Evolutionary conservation across 2,797 vertebrate genomes (phyloP).

Genomic region (Squalus acanthias): DNA sequence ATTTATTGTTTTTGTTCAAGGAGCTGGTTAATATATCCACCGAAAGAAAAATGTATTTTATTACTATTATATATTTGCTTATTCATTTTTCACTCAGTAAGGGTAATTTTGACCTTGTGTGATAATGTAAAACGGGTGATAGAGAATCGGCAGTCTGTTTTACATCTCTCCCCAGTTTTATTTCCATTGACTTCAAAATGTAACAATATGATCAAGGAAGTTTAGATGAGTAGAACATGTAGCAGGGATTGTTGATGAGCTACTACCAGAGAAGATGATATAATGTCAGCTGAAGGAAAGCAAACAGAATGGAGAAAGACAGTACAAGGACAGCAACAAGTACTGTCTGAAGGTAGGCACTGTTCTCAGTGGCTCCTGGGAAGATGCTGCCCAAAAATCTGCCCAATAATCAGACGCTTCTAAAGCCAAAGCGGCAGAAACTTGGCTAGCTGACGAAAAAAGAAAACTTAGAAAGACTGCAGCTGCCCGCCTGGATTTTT

Average conservation of each 20-base stretch:
- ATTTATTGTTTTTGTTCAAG: background rate
- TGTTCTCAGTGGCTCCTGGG: background rate
- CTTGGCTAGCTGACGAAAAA: background rate
- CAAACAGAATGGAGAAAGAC: background rate
- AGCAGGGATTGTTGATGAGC: background rate
- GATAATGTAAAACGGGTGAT: background rate
- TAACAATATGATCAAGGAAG: background rate
- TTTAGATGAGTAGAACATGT: background rate
- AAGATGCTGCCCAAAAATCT: background rate
- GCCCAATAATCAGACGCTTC: background rate
- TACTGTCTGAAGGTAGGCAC: background rate
- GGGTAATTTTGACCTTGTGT: background rate
- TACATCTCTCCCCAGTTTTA: background rate
- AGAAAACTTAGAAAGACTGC: background rate
- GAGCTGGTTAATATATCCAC: background rate
- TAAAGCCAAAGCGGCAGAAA: background rate
- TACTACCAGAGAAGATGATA: background rate
- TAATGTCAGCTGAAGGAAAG: background rate
- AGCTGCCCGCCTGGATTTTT: background rate
- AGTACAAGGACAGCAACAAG: background rate
- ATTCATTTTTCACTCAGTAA: background rate
- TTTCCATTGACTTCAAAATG: background rate
- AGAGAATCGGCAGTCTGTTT: background rate
- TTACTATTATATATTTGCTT: background rate
- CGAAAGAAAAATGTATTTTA: background rate